A percentile compares a stretch with the other conserved stretches of the same genome.
Conservation (phyloP, 1,140 invertebrate genomes). For the Bombus difficillimus region DNA sequence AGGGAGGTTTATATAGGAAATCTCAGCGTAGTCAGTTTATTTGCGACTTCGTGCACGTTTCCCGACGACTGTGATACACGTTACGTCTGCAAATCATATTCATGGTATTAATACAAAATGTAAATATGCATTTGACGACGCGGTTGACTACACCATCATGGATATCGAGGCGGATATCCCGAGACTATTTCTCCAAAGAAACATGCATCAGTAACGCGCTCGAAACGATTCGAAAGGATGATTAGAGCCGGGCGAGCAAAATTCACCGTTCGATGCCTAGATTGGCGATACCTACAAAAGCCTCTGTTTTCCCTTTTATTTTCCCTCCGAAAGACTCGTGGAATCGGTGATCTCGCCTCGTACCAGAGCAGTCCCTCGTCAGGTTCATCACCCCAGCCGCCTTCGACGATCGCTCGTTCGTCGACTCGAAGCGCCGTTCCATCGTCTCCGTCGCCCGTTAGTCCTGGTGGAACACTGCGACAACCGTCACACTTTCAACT, state of each 20-base stretch:
- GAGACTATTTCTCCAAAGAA: slow-evolving; percentile 17
- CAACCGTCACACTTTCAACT: slow-evolving; percentile 76
- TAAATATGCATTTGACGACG: slow-evolving; percentile 25
- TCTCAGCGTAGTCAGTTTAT: background rate
- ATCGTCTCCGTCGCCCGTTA: slow-evolving; percentile 70
- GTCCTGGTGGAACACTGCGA: slow-evolving; percentile 73
- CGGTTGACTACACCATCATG: slow-evolving; percentile 50
- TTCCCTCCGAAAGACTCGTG: slow-evolving; percentile 77
- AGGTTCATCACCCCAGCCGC: slow-evolving; percentile 71
- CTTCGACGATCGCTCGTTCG: slow-evolving; percentile 56
- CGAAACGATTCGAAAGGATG: slow-evolving; percentile 20
- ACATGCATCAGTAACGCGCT: background rate
- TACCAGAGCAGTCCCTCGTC: slow-evolving; percentile 76
- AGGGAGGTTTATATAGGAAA: background rate
- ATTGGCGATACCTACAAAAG: slow-evolving; percentile 57
- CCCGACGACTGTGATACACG: too few species aligned
- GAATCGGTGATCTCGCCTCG: slow-evolving; percentile 75
- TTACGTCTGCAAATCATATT: background rate
- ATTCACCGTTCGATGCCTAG: background rate
- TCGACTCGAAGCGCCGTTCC: slow-evolving; percentile 55
- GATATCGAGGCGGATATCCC: slow-evolving; percentile 45
- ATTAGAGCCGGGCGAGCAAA: background rate
- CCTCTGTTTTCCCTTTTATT: slow-evolving; percentile 53
- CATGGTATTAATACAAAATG: background rate
- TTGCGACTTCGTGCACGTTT: slow-evolving; percentile 16